Percentiles rank a stretch among this genome's conserved stretches.
These are phyloP conservation scores for Kryptopterus vitreolus DNA, from an alignment of 2,797 vertebrate species.

Conservation along the genomic window DNA sequence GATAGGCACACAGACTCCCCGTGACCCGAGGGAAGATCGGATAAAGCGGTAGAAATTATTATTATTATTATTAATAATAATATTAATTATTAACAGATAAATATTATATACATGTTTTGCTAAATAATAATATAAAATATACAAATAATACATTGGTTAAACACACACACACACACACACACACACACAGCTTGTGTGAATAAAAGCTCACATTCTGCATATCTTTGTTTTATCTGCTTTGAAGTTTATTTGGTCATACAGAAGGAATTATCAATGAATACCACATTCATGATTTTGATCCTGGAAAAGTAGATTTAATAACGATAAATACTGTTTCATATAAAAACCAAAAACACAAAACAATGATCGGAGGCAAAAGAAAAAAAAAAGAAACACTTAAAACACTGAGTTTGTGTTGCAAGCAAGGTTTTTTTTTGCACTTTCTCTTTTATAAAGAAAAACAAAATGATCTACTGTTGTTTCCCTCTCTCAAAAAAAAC, in stretches of 20 bases:
- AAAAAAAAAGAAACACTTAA: constrained; percentile 55
- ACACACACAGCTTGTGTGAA: not conserved
- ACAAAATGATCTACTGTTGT: no score
- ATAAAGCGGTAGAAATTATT: no score
- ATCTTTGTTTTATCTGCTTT: constrained; percentile 48
- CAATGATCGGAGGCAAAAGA: no score
- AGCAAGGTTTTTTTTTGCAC: constrained; percentile 42
- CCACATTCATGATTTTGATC: constrained; percentile 50
- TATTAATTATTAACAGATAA: not conserved
- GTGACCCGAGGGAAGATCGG: no score
- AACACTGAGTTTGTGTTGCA: constrained; percentile 57
- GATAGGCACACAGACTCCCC: no score
- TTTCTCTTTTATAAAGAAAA: not conserved
- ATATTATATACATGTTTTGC: not conserved
- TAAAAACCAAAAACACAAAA: constrained; percentile 35
- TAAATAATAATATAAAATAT: not conserved
- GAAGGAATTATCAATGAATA: constrained; percentile 52
- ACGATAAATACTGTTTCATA: constrained; percentile 60
- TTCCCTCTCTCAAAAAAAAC: no score
- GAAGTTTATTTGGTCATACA: constrained; percentile 58
- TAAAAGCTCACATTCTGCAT: not conserved
- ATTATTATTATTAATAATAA: not conserved
- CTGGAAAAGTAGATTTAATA: constrained; percentile 55
- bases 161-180: not conserved
- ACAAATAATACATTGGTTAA: not conserved